A percentile compares a stretch with the other conserved stretches of the same genome.
Conservation (phyloP, 2,113 vertebrate genomes). For the Bujurquina vittata region DNA sequence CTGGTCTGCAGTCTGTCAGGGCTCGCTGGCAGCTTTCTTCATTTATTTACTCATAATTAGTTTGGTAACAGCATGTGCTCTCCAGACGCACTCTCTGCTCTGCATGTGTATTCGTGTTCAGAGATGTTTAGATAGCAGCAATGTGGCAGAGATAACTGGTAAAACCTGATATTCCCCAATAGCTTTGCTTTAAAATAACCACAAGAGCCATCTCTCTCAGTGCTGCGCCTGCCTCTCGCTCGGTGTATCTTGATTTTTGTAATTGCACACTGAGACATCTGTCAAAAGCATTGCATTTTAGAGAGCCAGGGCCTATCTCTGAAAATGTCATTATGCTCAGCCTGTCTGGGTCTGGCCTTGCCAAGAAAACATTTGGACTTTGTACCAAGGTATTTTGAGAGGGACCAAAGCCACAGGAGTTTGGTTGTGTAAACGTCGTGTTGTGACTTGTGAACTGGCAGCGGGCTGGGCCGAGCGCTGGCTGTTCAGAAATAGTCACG, state of each 20-base stretch:
- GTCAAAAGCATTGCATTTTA: conserved; percentile 77
- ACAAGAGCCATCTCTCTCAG: conserved; percentile 47
- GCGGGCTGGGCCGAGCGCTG: conserved; percentile 52
- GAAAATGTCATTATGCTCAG: conserved; percentile 83
- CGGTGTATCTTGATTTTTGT: conserved; percentile 73
- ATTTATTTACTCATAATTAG: conserved; percentile 72
- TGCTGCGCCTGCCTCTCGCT: conserved; percentile 44
- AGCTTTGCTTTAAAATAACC: conserved; percentile 60
- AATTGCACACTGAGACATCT: conserved; percentile 78
- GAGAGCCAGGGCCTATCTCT: conserved; percentile 74
- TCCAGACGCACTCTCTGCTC: conserved; percentile 55
- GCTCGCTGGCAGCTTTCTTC: conserved; percentile 46
- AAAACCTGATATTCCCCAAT: conserved; percentile 74
- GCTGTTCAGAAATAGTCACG: conserved; percentile 67
- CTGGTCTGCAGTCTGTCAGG: conserved; percentile 52
- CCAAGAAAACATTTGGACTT: conserved; percentile 81
- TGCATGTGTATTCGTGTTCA: conserved; percentile 62
- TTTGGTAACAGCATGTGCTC: conserved; percentile 71
- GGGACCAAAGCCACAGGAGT: conserved; percentile 71
- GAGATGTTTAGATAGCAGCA: conserved; percentile 68
- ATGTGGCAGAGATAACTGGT: conserved; percentile 72
- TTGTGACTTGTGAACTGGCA: conserved; percentile 66
- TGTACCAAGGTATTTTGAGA: conserved; percentile 82
- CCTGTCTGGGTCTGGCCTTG: conserved; percentile 63
- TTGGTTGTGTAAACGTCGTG: conserved; percentile 74